Evolutionary conservation across 2,113 vertebrate species (phyloP), one percentile per base, ranked within the genome.

Genomic region (Perca schrenkii): DNA sequence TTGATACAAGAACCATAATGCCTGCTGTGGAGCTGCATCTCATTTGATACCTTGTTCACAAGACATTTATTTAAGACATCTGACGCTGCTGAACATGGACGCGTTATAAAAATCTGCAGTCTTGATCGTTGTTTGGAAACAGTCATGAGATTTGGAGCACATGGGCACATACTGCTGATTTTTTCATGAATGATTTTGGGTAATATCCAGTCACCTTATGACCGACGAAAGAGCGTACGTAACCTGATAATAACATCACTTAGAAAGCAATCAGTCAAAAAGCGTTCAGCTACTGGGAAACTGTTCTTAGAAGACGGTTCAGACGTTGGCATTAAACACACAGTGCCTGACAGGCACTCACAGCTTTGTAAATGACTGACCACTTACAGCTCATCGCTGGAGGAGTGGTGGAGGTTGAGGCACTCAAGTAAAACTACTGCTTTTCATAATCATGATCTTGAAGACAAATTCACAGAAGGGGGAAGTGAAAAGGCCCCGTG

Each of bases 141-240:
- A 25, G 71, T 86, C 82, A 79, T 70, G 61, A 78, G 84, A 60
- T 83, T 58, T 36, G 16, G 36, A 70, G 63, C 74, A 66, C 50
- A 61, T 31, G 64, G 6, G 34, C n/a, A 53, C 28, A 31, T 46
- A 36, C 36, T 36, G 67, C 46, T 60, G 56, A 77, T 77, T 74
- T 63, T 63, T 79, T 56, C 65, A 64, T 31, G 15, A 69, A 36
- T 25, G 43, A 82, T 47, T 77, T 62, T 34, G 72, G n/a, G 54
- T 5, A 57, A 63, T 49, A 36, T 56, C 16, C 65, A 62, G 43
- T 40, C 46, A 22, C 77, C 74, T 87, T 72, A 61, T 84, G 79
- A 85, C 62, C 19, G 11, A 17, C 4, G 4, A 40, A 81, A 86
- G 47, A 66, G 52, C 57, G 36, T 36, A 7, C 7, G 8, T 16